These are phyloP conservation scores for Phallusia fumigata DNA, from an alignment of 23 tunicate genomes.

Conservation along the genomic window DNA sequence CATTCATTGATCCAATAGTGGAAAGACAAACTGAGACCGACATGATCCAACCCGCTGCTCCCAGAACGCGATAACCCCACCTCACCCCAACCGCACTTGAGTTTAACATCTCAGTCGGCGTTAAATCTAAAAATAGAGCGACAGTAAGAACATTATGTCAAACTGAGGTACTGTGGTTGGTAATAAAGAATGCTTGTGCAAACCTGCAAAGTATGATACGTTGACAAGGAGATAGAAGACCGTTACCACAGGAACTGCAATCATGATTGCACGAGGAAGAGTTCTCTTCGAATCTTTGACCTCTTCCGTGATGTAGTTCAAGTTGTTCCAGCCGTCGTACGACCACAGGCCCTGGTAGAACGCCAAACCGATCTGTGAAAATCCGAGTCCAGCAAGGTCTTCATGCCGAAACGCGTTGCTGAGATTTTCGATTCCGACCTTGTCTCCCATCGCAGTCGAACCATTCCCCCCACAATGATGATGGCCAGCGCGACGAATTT, in stretches of 20 bases:
- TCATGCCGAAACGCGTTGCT: slow-evolving; percentile 40
- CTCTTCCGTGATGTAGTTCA: slow-evolving; percentile 66
- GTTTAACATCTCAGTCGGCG: slow-evolving; percentile 44
- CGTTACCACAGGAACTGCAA: slow-evolving; percentile 67
- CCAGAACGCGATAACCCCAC: slow-evolving; percentile 53
- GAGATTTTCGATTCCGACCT: slow-evolving; percentile 36
- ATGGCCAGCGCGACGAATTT: slow-evolving; percentile 63
- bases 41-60: too few relatives aligned
- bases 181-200: too few relatives aligned
- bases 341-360: slow-evolving; percentile 77
- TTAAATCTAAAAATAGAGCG: slow-evolving; percentile 21
- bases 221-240: slow-evolving; percentile 63
- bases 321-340: slow-evolving; percentile 70
- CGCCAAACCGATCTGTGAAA: slow-evolving; percentile 55
- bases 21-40: slow-evolving; percentile 66
- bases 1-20: slow-evolving; percentile 51
- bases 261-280: slow-evolving; percentile 52
- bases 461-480: slow-evolving; percentile 55
- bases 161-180: too few relatives aligned
- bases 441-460: slow-evolving; percentile 30
- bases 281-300: slow-evolving; percentile 37
- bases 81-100: slow-evolving; percentile 58
- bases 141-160: too few relatives aligned
- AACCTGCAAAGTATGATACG: too few relatives aligned
- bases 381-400: slow-evolving; percentile 30